Conservation (phyloP, 1,140 invertebrate genomes). For the Hydropsyche tenuis region DNA sequence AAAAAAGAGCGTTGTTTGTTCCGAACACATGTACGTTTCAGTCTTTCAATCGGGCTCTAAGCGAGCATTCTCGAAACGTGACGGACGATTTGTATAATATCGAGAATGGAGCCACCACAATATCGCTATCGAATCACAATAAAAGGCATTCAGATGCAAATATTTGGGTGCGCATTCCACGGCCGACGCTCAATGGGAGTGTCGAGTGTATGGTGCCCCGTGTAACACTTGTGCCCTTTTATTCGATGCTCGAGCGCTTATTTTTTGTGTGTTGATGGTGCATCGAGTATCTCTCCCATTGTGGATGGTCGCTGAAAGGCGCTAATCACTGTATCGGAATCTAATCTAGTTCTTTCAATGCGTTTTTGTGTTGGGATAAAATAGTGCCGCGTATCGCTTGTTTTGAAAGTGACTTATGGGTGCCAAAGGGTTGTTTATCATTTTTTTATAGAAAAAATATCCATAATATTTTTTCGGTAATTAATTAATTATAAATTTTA, state of each 20-base stretch:
- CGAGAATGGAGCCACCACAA: too few species aligned
- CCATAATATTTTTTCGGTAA: too few species aligned
- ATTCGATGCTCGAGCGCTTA: neutral
- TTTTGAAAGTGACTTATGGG: too few species aligned
- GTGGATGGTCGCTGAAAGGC: slow-evolving; percentile 19
- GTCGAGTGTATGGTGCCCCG: neutral
- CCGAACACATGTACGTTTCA: too few species aligned
- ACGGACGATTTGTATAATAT: too few species aligned
- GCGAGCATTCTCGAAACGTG: too few species aligned
- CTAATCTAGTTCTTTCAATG: slow-evolving; percentile 30
- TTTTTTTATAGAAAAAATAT: too few species aligned
- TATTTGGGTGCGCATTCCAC: slow-evolving; percentile 13
- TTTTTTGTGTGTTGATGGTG: neutral
- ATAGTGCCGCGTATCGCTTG: too few species aligned
- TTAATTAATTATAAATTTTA: too few species aligned
- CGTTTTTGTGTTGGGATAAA: neutral
- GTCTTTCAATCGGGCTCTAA: too few species aligned
- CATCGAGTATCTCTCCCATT: neutral
- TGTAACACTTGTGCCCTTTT: neutral
- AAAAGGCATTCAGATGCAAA: slow-evolving; percentile 19
- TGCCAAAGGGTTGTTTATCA: too few species aligned
- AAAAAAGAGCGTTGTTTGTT: neutral
- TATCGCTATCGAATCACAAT: slow-evolving; percentile 11
- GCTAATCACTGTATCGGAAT: slow-evolving; percentile 36
- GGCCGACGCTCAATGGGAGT: neutral